Base-by-base conservation (phyloP, 2,797 vertebrate genomes). In the Brachyalestes nurse region DNA sequence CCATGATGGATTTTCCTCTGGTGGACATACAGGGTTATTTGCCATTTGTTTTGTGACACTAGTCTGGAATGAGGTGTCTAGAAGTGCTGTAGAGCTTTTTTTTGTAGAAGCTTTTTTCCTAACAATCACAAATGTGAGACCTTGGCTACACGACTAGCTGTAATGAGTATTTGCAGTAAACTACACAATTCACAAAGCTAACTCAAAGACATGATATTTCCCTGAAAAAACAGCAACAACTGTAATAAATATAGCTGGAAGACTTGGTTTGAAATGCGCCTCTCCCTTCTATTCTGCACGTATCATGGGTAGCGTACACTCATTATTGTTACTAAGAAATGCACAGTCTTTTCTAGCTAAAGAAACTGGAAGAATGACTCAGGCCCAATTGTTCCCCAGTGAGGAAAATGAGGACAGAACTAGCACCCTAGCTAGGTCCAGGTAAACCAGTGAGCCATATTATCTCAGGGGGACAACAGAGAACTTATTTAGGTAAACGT, bases 221-320 rank as follows among this genome's bases (percentile, higher is more conserved):
- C 79, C 65, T 73, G 57, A 84, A 81, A 81, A 78, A 73, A 19
- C 58, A 83, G 21, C 79, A 75, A 78, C 4, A 42, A 71, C 65
- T 42, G 47, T 55, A 82, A 82, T 84, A 80, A 78, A 53, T 76
- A 77, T 62, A 70, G 62, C 60, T 76, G 83, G 85, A 86, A 86
- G 85, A 86, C 85, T 65, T 64, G 72, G 60, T 76, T 61, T 76
- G 19, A 81, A 72, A 70, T 61, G 77, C 38, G 72, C 34, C 45
- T 76, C 14, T 76, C 60, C 40, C 38, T 70, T 40, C 58, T 38
- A 62, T 49, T 64, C 21, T 51, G 14, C n/a, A 12, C 13, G 21
- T 28, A 42, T 57, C 1, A 58, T 28, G 19, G 9, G n/a, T 17
- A 13, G 23, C 7, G 17, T 53, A 40, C 28, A 49, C 17, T 25